Conservation (phyloP, 2,797 vertebrate genomes). For the Podarcis lilfordi region DNA sequence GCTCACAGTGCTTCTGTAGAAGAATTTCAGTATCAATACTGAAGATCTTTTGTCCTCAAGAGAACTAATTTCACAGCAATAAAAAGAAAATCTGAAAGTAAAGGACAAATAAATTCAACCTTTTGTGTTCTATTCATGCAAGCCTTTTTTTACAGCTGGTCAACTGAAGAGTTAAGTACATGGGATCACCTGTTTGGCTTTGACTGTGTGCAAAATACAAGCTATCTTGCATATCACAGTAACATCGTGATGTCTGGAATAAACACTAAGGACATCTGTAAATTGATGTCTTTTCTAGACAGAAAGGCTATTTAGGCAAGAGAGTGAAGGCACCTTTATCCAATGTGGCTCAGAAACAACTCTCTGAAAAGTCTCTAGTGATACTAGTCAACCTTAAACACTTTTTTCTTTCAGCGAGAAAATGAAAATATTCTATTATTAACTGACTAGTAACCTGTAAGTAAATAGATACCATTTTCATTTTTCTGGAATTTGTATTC, state of each 20-base stretch:
- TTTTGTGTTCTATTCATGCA: not conserved
- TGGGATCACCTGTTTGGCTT: not conserved
- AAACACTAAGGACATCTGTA: not conserved
- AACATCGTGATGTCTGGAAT: not conserved
- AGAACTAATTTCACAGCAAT: conserved; percentile 51
- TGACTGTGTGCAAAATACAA: not conserved
- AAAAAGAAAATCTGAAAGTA: conserved; percentile 34
- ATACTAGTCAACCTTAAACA: not conserved
- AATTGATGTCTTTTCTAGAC: not conserved
- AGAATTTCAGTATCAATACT: conserved; percentile 60
- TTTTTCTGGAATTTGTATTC: conserved; percentile 44
- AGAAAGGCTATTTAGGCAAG: not conserved
- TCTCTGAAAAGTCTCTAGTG: not conserved
- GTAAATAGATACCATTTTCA: not conserved
- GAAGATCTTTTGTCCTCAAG: conserved; percentile 40
- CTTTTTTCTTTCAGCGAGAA: not conserved
- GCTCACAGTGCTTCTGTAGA: conserved; percentile 62
- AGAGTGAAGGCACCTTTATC: not conserved
- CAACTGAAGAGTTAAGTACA: not conserved
- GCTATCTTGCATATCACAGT: not conserved
- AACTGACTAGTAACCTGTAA: not conserved
- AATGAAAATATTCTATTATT: not conserved
- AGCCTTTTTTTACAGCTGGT: not conserved
- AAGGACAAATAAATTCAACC: conserved; percentile 26
- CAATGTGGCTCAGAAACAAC: not conserved